Conservation (phyloP, 2,113 vertebrate species). For the Cisticola juncidis region DNA sequence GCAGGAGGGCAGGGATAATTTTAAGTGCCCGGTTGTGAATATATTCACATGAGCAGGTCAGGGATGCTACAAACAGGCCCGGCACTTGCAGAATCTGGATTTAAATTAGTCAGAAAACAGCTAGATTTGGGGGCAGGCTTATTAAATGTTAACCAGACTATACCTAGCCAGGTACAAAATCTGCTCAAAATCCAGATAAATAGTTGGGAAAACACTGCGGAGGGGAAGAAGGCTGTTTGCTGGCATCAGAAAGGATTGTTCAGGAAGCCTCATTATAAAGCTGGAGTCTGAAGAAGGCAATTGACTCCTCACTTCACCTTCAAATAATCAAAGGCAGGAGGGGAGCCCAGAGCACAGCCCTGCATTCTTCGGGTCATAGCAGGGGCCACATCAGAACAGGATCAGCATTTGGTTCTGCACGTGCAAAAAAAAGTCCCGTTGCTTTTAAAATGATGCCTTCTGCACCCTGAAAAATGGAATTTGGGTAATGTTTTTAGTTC, state of each 20-base stretch:
- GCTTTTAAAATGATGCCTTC: background rate
- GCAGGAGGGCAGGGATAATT: background rate
- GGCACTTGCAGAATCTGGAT: background rate
- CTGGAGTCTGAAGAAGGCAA: background rate
- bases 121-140: background rate
- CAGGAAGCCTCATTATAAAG: background rate
- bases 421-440: rapidly evolving
- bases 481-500: background rate
- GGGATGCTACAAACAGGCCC: background rate
- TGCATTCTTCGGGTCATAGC: rapidly evolving
- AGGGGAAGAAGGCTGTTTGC: background rate
- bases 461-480: background rate
- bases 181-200: background rate
- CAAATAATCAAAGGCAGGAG: background rate
- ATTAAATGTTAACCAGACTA: background rate
- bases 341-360: background rate
- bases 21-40: background rate
- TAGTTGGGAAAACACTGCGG: background rate
- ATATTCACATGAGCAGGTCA: background rate
- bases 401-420: background rate
- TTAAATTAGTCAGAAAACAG: background rate
- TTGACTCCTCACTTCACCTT: background rate
- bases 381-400: background rate
- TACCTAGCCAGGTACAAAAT: background rate
- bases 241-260: background rate